These are phyloP conservation scores for Drosophila tristis DNA, from an alignment of 1,140 invertebrate genomes.

Conservation along the genomic window DNA sequence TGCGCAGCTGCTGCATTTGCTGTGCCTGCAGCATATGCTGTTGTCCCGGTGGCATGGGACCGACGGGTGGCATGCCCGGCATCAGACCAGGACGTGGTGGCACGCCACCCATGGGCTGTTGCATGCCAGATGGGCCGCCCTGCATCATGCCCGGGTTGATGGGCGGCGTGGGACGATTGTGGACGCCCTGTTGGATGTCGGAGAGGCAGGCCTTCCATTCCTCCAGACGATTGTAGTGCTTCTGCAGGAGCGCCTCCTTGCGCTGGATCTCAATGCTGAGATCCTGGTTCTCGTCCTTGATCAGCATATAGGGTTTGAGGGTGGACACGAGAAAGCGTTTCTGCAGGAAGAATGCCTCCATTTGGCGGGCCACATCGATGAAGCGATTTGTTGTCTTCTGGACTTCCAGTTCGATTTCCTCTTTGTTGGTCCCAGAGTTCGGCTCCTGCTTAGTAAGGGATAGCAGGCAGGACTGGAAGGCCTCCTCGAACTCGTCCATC, in stretches of 20 bases:
- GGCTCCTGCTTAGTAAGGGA: constrained; percentile 92
- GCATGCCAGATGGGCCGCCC: constrained; percentile 38
- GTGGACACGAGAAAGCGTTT: constrained; percentile 95
- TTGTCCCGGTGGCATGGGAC: constrained; percentile 79
- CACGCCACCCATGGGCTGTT: constrained; percentile 46
- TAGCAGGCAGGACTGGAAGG: constrained; percentile 94
- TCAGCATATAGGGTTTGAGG: constrained; percentile 94
- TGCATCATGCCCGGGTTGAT: constrained; percentile 49
- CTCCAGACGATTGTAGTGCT: constrained; percentile 95
- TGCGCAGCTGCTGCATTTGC: constrained; percentile 85
- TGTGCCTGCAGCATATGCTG: constrained; percentile 83
- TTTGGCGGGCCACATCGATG: constrained; percentile 94
- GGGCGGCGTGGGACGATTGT: constrained; percentile 65
- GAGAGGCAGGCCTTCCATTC: constrained; percentile 95
- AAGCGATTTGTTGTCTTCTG: constrained; percentile 93
- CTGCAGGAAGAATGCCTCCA: constrained; percentile 97
- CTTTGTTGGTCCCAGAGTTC: constrained; percentile 90
- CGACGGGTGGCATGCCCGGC: constrained; percentile 55
- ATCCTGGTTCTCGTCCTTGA: constrained; percentile 96
- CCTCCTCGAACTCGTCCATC: constrained; percentile 94
- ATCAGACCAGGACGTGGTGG: constrained; percentile 60
- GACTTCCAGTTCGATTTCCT: constrained; percentile 93
- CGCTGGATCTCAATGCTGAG: constrained; percentile 91
- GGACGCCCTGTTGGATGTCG: constrained; percentile 86
- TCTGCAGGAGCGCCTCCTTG: constrained; percentile 94